Evolutionary conservation across 2,888 invertebrate genomes (phyloP).

Genomic region (Aethes cnicana): DNA sequence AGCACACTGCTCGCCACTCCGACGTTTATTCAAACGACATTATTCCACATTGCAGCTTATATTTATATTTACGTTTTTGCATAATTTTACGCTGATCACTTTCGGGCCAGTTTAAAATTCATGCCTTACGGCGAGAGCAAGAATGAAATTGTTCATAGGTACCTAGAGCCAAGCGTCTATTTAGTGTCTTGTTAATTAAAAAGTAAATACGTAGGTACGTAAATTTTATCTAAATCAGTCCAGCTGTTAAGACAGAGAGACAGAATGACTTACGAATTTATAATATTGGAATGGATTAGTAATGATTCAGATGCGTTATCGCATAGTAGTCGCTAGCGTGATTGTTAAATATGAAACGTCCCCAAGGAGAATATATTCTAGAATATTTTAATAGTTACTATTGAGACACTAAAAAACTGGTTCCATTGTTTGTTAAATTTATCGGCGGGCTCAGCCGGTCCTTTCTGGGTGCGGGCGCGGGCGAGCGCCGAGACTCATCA

Average conservation of each 20-base stretch:
- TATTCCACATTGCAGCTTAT: constrained; percentile 21
- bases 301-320: no score
- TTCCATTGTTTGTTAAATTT: constrained; percentile 50
- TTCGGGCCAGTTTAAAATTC: constrained; percentile 14
- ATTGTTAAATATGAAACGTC: constrained; percentile 3
- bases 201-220: no score
- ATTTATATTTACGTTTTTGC: constrained; percentile 27
- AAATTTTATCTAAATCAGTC: no score
- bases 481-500: constrained; percentile 56
- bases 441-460: constrained; percentile 40
- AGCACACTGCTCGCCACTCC: constrained; percentile 6
- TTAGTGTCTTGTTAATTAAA: no score
- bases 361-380: constrained; percentile 16
- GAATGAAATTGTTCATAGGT: not conserved
- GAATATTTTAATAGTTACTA: constrained; percentile 31
- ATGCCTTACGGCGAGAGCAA: constrained; percentile 6
- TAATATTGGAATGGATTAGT: no score
- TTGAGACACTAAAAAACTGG: constrained; percentile 29
- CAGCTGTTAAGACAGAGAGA: no score
- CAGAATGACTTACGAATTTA: no score
- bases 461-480: constrained; percentile 37
- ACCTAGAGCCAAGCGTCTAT: no score
- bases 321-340: not conserved
- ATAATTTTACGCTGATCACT: constrained; percentile 28
- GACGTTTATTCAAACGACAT: constrained; percentile 23